phyloP scores from a whole-genome alignment of 1,140 invertebrate species.

The Tribolium madens region DNA sequence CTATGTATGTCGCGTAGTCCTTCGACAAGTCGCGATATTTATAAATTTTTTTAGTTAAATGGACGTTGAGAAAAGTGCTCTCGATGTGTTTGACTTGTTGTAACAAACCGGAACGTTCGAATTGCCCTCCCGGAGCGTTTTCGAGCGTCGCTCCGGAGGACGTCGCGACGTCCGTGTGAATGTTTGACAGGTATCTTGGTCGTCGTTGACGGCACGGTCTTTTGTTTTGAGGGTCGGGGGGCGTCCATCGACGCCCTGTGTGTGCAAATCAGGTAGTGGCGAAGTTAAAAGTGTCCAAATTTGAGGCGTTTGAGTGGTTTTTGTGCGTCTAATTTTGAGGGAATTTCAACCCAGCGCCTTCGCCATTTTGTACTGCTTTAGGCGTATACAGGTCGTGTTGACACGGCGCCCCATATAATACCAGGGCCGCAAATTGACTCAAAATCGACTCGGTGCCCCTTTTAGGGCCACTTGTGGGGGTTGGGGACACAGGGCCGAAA shows the following conservation, averaged over 20 bases:
- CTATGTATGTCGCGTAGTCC: conserved; percentile 54
- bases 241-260: neutral
- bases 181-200: conserved; percentile 2
- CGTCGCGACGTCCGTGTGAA: conserved; percentile 5
- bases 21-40: conserved; percentile 50
- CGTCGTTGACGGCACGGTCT: neutral
- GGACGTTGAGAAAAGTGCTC: neutral
- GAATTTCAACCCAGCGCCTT: conserved; percentile 45
- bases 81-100: neutral
- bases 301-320: too few relatives aligned
- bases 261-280: neutral
- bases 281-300: too few relatives aligned
- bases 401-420: conserved; percentile 5
- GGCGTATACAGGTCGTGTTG: conserved; percentile 52
- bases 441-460: neutral
- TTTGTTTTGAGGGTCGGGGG: neutral
- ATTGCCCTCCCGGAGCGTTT: neutral
- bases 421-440: neutral
- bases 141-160: neutral
- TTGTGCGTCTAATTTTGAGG: neutral
- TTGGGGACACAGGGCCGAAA: too few relatives aligned
- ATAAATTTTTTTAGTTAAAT: conserved; percentile 46
- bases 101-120: neutral
- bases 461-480: neutral
- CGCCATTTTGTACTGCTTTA: conserved; percentile 55